Base-by-base conservation (phyloP, 2,113 vertebrate species). In the Zosterops borbonicus region DNA sequence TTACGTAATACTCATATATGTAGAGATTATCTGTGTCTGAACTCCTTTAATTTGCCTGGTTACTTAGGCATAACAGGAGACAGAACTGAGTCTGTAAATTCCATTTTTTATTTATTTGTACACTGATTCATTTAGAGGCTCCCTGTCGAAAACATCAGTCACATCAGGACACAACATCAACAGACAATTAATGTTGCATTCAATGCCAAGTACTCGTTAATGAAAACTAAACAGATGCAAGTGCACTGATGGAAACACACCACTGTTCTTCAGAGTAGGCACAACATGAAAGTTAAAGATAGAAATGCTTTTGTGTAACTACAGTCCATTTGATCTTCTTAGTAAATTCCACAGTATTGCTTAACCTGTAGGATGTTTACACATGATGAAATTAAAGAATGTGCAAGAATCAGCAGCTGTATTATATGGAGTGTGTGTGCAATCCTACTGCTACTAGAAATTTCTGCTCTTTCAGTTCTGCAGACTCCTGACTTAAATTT, bases 191-290 rank as follows among this genome's bases (percentile, higher is more conserved):
- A 83, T 0, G 1, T 80, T 75, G 83, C 39, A 60, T 84, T 82
- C 77, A 77, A 18, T 83, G 92, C 68, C 94, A 93, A 70, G 46
- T 65, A 50, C 59, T 62, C 5, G 0, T 79, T 92, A 92, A 86
- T 62, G 46, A 88, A 93, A 93, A 92, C 53, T 35, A 88, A 96
- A 73, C 75, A 92, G 85, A 88, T 90, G 63, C 63, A 77, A 94
- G 50, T 24, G 33, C 50, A 35, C 46, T 55, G 83, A 86, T 53
- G 59, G 59, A 77, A 94, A 49, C 11, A n/a, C 23, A 12, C n/a
- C 42, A 19, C 22, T 74, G 41, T 60, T 83, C 77, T 50, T 74
- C 50, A 65, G 50, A 17, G 65, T 16, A 86, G 52, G 67, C 42
- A 83, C 20, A 85, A 79, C 49, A 50, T 20, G 39, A 82, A 82